Conservation (phyloP, 2,888 invertebrate species). For the Ochropacha duplaris region DNA sequence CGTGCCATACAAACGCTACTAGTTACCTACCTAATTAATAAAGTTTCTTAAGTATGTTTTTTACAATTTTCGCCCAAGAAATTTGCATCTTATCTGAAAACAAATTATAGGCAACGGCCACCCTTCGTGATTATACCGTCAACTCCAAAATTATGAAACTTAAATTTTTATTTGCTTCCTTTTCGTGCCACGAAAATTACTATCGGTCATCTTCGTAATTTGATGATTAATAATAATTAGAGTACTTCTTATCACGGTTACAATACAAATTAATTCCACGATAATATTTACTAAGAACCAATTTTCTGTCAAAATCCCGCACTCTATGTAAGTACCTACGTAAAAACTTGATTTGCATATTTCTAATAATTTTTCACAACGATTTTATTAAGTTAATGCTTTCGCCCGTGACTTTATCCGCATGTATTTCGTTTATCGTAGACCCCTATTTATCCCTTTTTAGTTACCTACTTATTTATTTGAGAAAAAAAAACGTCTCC, state of each 20-base stretch:
- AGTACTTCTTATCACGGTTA: not conserved
- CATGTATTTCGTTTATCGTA: no score
- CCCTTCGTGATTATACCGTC: not conserved
- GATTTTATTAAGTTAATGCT: no score
- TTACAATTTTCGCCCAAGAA: no score
- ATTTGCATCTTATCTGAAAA: not conserved
- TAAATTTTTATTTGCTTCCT: not conserved
- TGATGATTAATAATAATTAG: conserved; percentile 2
- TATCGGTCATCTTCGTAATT: not conserved
- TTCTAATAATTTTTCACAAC: no score
- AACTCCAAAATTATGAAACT: not conserved
- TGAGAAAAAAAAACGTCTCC: no score
- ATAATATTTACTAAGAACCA: not conserved
- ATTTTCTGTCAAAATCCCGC: no score
- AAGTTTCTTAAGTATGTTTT: no score
- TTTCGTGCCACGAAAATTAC: not conserved
- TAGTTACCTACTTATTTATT: no score
- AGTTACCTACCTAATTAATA: not conserved
- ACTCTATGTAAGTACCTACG: no score
- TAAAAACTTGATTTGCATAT: no score
- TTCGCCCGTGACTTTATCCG: no score
- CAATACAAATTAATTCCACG: not conserved
- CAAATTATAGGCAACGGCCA: not conserved
- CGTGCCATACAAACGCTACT: not conserved
- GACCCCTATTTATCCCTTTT: no score